Evolutionary conservation across 1,140 invertebrate species (phyloP).

Genomic region (Bacillus rossius): DNA sequence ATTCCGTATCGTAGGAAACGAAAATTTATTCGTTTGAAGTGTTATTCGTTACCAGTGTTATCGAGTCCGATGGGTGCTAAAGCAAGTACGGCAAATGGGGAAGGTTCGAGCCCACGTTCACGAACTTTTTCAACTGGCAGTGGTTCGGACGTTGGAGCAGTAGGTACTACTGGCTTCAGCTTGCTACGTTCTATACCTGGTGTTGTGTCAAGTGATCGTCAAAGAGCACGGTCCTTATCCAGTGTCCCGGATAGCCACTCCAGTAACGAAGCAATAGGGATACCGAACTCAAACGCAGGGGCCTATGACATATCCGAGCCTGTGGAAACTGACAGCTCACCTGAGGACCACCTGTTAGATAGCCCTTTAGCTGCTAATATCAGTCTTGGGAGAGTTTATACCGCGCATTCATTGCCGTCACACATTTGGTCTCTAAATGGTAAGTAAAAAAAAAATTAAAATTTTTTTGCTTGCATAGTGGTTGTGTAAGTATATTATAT

Average conservation of each 20-base stretch:
- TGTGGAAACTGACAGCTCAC: constrained; percentile 54
- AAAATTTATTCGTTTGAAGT: not conserved
- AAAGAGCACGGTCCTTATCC: constrained; percentile 73
- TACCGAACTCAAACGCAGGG: constrained; percentile 38
- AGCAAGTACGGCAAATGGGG: constrained; percentile 67
- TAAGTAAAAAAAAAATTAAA: too few relatives aligned
- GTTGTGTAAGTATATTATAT: too few relatives aligned
- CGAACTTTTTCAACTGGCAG: constrained; percentile 72
- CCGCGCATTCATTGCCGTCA: constrained; percentile 81
- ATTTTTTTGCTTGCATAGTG: too few relatives aligned
- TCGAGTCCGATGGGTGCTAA: constrained; percentile 65
- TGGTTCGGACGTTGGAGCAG: constrained; percentile 55
- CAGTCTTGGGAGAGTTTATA: constrained; percentile 67
- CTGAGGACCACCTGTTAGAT: constrained; percentile 43
- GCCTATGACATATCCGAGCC: constrained; percentile 55
- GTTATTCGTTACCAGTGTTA: too few relatives aligned
- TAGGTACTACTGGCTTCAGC: constrained; percentile 57
- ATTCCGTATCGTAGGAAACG: not conserved
- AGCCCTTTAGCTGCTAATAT: constrained; percentile 36
- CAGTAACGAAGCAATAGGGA: constrained; percentile 51
- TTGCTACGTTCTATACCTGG: constrained; percentile 66
- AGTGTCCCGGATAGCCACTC: constrained; percentile 67
- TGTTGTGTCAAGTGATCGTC: constrained; percentile 63
- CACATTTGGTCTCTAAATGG: constrained; percentile 89
- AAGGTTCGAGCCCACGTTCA: constrained; percentile 61